phyloP scores from a whole-genome alignment of 1,140 invertebrate species.

The Zelostemma sp. region DNA sequence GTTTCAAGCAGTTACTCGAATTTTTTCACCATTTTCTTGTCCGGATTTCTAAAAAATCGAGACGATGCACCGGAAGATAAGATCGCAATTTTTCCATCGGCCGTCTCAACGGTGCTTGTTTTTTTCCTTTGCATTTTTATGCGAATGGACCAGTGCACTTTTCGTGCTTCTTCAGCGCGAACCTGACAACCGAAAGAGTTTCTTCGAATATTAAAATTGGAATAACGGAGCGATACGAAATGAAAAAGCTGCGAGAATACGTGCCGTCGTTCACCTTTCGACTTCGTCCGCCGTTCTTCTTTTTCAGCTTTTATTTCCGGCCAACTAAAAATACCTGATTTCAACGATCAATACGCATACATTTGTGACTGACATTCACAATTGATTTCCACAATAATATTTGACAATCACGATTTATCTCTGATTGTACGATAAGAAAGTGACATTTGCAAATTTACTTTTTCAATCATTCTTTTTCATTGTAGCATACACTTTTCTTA shows the following conservation, averaged over 20 bases:
- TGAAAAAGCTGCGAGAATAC: conserved; percentile 21
- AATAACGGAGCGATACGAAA: conserved; percentile 16
- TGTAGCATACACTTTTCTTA: too few species aligned
- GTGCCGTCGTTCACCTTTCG: conserved; percentile 3
- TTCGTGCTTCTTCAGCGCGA: conserved; percentile 7
- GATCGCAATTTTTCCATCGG: conserved; percentile 1
- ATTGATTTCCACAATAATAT: conserved; percentile 42
- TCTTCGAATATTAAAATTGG: conserved; percentile 31
- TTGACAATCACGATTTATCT: conserved; percentile 26
- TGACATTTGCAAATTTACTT: too few species aligned
- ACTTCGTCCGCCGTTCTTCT: not conserved
- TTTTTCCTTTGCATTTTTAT: conserved; percentile 1
- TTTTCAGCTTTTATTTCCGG: conserved; percentile 3
- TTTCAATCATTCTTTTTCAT: too few species aligned
- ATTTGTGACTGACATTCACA: conserved; percentile 35
- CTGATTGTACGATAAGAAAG: too few species aligned
- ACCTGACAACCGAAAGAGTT: conserved; percentile 25
- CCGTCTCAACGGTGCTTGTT: conserved; percentile 2
- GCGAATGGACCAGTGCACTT: conserved; percentile 5
- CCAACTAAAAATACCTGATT: conserved; percentile 19
- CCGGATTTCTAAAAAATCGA: conserved; percentile 16
- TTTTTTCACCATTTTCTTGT: conserved; percentile 4
- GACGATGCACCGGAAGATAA: not conserved
- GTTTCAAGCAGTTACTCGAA: conserved; percentile 10
- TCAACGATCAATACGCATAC: conserved; percentile 28